Evolutionary conservation across 2,113 vertebrate genomes (phyloP).

Genomic region (Mormyrus lacerda): DNA sequence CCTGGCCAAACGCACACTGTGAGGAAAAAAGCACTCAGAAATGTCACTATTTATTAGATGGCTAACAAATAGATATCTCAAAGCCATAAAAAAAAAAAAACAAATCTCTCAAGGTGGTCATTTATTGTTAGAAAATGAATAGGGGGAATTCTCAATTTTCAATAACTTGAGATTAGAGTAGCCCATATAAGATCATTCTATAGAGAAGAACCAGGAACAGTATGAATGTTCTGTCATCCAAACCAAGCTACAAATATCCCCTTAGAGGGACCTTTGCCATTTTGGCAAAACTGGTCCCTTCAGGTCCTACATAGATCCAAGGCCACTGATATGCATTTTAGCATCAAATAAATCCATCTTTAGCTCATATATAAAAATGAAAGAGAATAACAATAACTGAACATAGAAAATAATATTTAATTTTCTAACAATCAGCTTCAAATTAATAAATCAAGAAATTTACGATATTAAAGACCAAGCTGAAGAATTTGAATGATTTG

Average conservation of each 20-base stretch:
- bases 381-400: not conserved
- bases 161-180: not conserved
- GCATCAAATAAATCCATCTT: not conserved
- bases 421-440: not conserved
- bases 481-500: not conserved
- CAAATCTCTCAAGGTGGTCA: not conserved
- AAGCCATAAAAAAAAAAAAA: not conserved
- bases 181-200: not conserved
- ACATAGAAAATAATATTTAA: not conserved
- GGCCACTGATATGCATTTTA: not conserved
- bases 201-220: not conserved
- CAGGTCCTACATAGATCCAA: not conserved
- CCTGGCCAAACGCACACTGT: not conserved
- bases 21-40: not conserved
- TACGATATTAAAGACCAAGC: not conserved
- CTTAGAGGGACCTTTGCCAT: not conserved
- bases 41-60: not conserved
- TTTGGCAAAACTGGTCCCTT: not conserved
- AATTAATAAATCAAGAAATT: not conserved
- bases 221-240: not conserved
- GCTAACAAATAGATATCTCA: not conserved
- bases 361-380: not conserved
- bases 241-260: not conserved
- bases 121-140: not conserved
- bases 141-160: not conserved